Base-by-base conservation (phyloP, 2,888 invertebrate genomes). In the Amphipyra tragopoginis region DNA sequence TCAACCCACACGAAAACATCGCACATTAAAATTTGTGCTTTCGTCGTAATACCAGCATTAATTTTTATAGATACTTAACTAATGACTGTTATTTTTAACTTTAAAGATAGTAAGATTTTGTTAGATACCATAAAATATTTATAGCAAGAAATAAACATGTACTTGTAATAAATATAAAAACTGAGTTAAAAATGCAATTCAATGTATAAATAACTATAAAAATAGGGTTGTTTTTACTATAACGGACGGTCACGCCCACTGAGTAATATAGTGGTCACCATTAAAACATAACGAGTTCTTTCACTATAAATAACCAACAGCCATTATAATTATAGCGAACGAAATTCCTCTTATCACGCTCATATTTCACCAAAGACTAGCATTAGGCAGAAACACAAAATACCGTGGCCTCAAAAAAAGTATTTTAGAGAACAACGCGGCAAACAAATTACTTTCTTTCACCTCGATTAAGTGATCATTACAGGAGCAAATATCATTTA, bases 251-350 rank as follows among this genome's bases (percentile, higher is more conserved):
- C 84, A 90, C 92, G 90, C 92, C 91, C 87, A 80, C 83, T 65
- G 79, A 74, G 89, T 92, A 93, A 93, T 93, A 93, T 91, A 93
- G 92, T 92, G 90, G 92, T 93, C 88, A 92, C 87, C 91, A 92
- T 92, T 91, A 91, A 92, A 90, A 85, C 80, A 78, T 89, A 91
- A 90, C 90, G 91, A 91, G 89, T 90, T 87, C 85, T 83, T 88
- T 86, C 85, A 86, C 89, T 87, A 93, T 92, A 92, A 92, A 93
- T 92, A 90, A 91, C 89, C 83, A 67, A 78, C 80, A 80, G 82
- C 89, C 83, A 90, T 92, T 90, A 92, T 91, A 93, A 93, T 92
- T 93, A 93, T 87, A 83, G 86, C 87, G 86, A 88, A 92, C 90
- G 86, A 91, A 92, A 91, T 91, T 91, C 86, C 86, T 91, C 90